Conservation (phyloP, 2,113 vertebrate genomes). For the Nipponia nippon region DNA sequence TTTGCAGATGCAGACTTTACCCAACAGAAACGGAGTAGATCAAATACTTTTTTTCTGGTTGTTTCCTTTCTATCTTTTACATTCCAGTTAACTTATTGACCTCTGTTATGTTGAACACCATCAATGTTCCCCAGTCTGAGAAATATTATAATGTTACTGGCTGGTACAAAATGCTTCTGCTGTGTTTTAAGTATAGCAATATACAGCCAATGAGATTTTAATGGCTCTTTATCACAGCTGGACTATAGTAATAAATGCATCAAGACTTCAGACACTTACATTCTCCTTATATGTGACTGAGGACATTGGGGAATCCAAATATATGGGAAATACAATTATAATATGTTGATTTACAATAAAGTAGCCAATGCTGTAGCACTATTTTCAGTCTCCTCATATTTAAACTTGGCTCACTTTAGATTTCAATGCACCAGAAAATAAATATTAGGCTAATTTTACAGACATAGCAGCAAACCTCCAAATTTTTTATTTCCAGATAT, state of each 20-base stretch:
- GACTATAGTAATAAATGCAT: constrained; percentile 25
- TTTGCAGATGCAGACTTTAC: neutral
- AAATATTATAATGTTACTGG: neutral
- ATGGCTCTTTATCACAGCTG: constrained; percentile 46
- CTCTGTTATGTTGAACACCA: neutral
- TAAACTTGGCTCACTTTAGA: constrained; percentile 39
- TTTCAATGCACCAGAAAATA: constrained; percentile 63
- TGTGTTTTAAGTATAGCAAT: constrained; percentile 36
- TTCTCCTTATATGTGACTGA: constrained; percentile 11
- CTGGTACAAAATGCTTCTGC: constrained; percentile 34
- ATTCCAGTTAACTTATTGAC: neutral
- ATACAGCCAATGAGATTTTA: constrained; percentile 45
- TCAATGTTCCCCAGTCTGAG: neutral
- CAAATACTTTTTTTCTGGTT: neutral
- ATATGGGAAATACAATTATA: constrained; percentile 46
- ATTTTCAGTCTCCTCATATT: constrained; percentile 31
- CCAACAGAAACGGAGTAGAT: neutral
- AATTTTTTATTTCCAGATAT: constrained; percentile 51
- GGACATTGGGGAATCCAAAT: neutral
- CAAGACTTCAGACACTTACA: neutral
- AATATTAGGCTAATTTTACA: constrained; percentile 40
- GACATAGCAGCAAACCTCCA: neutral
- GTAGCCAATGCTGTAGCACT: constrained; percentile 3
- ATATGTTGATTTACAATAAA: constrained; percentile 52
- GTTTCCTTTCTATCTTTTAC: neutral